A percentile compares a stretch with the other conserved stretches of the same genome.
phyloP scores from a whole-genome alignment of 2,797 vertebrate species.

The Macropus fuliginosus region DNA sequence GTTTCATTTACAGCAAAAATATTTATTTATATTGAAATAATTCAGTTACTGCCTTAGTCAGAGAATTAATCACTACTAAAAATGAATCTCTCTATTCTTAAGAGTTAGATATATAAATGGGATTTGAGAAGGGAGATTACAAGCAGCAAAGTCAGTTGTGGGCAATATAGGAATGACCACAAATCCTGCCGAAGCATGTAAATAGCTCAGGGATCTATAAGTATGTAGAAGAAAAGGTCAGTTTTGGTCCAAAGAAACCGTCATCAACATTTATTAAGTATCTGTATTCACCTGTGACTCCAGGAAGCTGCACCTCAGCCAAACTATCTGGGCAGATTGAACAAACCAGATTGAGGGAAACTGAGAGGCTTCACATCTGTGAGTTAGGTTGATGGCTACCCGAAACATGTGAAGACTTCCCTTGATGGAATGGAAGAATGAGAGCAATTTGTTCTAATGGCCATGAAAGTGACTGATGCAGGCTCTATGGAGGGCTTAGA shows the following conservation, averaged over 20 bases:
- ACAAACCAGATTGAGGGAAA: no score
- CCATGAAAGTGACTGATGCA: not conserved
- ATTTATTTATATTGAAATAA: not conserved
- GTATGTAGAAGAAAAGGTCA: not conserved
- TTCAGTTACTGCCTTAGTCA: not conserved
- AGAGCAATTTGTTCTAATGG: not conserved
- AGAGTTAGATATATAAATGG: not conserved
- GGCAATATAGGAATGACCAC: not conserved
- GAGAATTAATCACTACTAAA: not conserved
- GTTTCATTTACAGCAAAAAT: not conserved
- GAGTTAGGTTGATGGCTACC: no score
- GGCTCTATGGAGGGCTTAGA: not conserved
- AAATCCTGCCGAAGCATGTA: not conserved
- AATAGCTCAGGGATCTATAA: not conserved
- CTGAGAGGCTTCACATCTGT: no score
- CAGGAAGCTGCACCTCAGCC: no score
- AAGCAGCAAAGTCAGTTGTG: not conserved
- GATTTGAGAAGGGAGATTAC: not conserved
- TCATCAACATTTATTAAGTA: not conserved
- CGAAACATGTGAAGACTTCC: no score
- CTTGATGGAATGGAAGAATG: not conserved
- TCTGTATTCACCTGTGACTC: no score
- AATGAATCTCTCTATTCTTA: not conserved
- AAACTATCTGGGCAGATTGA: no score
- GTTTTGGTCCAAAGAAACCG: not conserved